A percentile compares a stretch with the other conserved stretches of the same genome.
Conservation (phyloP, 2,113 vertebrate genomes). For the Carassius auratus region DNA sequence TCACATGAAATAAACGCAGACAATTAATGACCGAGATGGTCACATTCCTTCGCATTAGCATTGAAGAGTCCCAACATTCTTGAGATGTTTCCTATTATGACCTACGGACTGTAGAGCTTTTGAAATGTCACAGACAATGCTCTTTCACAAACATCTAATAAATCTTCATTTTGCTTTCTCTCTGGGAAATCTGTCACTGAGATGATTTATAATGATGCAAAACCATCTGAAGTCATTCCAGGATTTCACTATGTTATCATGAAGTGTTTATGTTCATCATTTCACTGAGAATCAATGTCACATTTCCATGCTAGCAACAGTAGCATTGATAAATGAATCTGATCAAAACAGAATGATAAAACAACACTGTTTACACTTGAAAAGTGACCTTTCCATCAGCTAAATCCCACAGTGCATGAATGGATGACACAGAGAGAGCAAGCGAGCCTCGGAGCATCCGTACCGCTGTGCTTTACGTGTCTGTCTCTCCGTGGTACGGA, state of each 20-base stretch:
- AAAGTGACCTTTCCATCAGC: conserved; percentile 43
- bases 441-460: background rate
- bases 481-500: conserved; percentile 39
- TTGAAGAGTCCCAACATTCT: conserved; percentile 50
- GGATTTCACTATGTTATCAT: background rate
- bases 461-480: conserved; percentile 35
- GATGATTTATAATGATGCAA: conserved; percentile 6
- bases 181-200: conserved; percentile 30
- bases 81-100: conserved; percentile 55
- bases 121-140: conserved; percentile 39
- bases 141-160: conserved; percentile 30
- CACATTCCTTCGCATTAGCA: conserved; percentile 55
- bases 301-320: background rate
- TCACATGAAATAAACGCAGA: conserved; percentile 47
- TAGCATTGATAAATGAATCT: conserved; percentile 11
- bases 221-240: background rate
- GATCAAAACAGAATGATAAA: background rate
- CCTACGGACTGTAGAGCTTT: conserved; percentile 39
- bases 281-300: background rate
- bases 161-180: conserved; percentile 26
- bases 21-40: conserved; percentile 47
- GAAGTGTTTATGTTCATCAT: background rate
- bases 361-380: conserved; percentile 38
- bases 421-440: conserved; percentile 13
- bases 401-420: conserved; percentile 15